A percentile compares a stretch with the other conserved stretches of the same genome.
These are phyloP conservation scores for Alauda arvensis DNA, from an alignment of 2,797 vertebrate genomes.

Conservation along the genomic window DNA sequence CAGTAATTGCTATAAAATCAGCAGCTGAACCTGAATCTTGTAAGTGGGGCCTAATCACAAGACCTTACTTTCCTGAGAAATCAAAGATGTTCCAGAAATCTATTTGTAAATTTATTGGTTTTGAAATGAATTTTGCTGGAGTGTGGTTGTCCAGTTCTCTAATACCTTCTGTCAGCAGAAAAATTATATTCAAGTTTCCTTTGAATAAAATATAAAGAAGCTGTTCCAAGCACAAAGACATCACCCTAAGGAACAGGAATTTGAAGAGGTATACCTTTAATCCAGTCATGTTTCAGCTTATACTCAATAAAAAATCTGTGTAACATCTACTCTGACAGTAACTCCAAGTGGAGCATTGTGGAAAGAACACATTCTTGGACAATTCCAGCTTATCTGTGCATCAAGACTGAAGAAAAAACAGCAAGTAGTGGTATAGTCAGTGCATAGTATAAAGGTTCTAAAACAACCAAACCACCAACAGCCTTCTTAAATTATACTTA, in stretches of 20 bases:
- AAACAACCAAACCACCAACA: neutral
- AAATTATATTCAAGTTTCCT: neutral
- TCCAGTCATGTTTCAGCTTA: neutral
- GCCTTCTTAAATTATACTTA: neutral
- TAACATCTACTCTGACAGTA: neutral
- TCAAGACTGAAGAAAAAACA: neutral
- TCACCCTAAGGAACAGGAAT: neutral
- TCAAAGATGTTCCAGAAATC: neutral
- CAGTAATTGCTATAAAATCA: neutral
- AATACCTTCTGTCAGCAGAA: neutral
- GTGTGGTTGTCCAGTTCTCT: neutral
- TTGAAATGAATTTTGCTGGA: neutral
- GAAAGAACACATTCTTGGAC: neutral
- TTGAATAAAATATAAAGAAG: neutral
- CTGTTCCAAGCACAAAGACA: neutral
- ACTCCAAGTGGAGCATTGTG: neutral
- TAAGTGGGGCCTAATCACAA: neutral
- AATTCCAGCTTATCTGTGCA: neutral
- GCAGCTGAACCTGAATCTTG: neutral
- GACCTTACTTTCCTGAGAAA: neutral
- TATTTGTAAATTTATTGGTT: neutral
- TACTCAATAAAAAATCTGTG: neutral
- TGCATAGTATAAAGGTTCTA: neutral
- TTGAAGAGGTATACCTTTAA: neutral
- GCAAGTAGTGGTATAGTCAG: neutral